Evolutionary conservation across 2,888 invertebrate genomes (phyloP).

Genomic region (Caenorhabditis sinica): DNA sequence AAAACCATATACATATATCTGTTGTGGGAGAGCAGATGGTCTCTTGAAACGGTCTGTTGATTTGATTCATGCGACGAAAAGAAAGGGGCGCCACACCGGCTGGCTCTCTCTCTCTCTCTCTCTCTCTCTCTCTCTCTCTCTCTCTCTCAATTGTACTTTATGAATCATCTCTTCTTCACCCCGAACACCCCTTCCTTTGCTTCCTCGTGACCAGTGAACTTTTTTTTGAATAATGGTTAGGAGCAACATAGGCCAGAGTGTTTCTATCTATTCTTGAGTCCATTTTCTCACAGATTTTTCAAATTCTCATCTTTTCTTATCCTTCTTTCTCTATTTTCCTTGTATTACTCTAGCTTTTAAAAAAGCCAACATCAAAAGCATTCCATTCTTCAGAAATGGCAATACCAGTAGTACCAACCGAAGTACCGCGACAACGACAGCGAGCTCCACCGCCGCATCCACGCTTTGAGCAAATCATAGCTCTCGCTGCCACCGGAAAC

Average conservation of each 20-base stretch:
- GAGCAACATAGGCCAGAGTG: no score
- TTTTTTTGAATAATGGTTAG: constrained; percentile 1
- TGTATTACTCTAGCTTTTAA: no score
- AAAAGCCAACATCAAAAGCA: no score
- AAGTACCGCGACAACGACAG: not conserved
- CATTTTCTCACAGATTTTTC: no score
- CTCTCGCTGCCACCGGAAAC: constrained; percentile 33
- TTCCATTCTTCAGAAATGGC: not conserved
- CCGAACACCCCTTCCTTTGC: not conserved
- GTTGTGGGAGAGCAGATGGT: not conserved
- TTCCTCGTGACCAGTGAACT: constrained; percentile 1
- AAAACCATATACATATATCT: not conserved
- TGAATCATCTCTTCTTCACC: constrained; percentile 12
- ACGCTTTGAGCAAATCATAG: constrained; percentile 40
- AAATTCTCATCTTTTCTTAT: not conserved
- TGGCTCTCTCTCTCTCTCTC: not conserved
- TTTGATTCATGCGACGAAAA: not conserved
- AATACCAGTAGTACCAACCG: not conserved
- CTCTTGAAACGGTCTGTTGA: constrained; percentile 1
- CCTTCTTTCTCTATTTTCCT: not conserved
- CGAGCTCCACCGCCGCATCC: not conserved
- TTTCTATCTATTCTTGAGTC: no score
- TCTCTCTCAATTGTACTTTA: constrained; percentile 5
- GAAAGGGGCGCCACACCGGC: not conserved
- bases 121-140: not conserved